phyloP scores from a whole-genome alignment of 1,140 invertebrate species.

The Venturia canescens region DNA sequence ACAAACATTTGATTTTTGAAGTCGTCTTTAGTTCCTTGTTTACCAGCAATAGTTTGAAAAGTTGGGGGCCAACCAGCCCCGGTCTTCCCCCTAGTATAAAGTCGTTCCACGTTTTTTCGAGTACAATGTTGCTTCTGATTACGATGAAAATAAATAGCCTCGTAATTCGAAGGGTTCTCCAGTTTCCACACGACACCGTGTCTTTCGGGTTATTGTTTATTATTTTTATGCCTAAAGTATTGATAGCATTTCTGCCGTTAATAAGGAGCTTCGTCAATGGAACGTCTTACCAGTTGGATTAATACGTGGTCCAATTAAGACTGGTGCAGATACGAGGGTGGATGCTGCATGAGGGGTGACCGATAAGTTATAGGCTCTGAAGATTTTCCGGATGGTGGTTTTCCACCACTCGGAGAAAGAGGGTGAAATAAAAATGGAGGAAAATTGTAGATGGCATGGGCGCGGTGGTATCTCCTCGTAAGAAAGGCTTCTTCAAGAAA shows the following conservation, averaged over 20 bases:
- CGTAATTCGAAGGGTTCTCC: too few species aligned
- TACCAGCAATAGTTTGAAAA: too few species aligned
- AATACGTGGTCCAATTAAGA: constrained; percentile 64
- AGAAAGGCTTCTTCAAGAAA: constrained; percentile 29
- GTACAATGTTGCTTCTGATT: too few species aligned
- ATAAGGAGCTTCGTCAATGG: constrained; percentile 56
- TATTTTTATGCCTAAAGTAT: too few species aligned
- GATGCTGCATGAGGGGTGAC: constrained; percentile 22
- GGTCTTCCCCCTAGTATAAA: too few species aligned
- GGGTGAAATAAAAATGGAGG: constrained; percentile 38
- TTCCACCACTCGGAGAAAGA: not conserved
- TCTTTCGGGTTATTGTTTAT: too few species aligned
- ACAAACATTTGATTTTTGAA: too few species aligned
- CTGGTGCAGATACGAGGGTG: constrained; percentile 19
- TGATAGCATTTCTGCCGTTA: not conserved
- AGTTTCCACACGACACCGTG: too few species aligned
- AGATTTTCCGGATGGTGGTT: constrained; percentile 28
- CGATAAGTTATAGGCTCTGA: constrained; percentile 53
- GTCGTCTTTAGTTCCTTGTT: too few species aligned
- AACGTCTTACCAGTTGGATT: constrained; percentile 52
- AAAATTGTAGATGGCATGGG: constrained; percentile 10
- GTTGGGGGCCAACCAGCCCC: too few species aligned
- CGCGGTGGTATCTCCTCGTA: constrained; percentile 19
- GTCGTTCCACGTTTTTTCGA: too few species aligned
- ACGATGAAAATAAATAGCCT: too few species aligned